Percentiles rank a stretch among this genome's conserved stretches.
phyloP scores from a whole-genome alignment of 2,888 invertebrate genomes.

The Smittia sp. region DNA sequence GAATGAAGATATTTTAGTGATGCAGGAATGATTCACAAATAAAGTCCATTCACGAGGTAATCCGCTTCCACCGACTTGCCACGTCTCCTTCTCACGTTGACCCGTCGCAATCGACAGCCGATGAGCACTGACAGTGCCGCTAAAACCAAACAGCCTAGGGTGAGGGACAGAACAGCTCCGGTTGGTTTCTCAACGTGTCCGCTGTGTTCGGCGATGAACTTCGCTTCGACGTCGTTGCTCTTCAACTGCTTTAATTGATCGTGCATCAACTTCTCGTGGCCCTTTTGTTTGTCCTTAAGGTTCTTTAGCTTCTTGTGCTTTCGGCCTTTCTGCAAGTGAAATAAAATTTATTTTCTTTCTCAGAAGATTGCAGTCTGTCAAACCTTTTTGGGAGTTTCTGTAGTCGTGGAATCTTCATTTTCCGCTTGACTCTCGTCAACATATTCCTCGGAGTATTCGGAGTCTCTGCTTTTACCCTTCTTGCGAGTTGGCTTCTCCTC shows the following conservation, averaged over 20 bases:
- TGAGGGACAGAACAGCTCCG: conserved; percentile 76
- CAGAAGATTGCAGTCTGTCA: neutral
- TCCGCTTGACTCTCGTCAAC: conserved; percentile 45
- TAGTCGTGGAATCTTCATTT: conserved; percentile 48
- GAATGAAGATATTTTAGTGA: neutral
- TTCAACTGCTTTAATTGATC: conserved; percentile 42
- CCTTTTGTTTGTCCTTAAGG: conserved; percentile 42
- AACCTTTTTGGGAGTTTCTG: conserved; percentile 49
- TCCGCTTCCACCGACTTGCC: conserved; percentile 91
- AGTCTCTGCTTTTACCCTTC: conserved; percentile 7
- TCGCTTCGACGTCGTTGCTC: conserved; percentile 42
- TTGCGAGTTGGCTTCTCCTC: conserved; percentile 43
- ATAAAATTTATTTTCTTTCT: neutral
- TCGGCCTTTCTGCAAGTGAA: conserved; percentile 40
- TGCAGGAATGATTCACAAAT: conserved; percentile 62
- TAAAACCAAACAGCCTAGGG: conserved; percentile 72
- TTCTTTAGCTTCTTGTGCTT: conserved; percentile 44
- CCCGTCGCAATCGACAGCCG: conserved; percentile 77
- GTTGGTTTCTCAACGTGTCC: conserved; percentile 69
- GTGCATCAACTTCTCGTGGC: conserved; percentile 44
- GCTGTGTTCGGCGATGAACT: conserved; percentile 56
- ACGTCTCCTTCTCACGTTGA: conserved; percentile 66
- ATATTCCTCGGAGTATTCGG: conserved; percentile 36
- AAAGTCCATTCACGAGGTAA: conserved; percentile 97
- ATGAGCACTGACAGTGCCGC: conserved; percentile 76